A percentile compares a stretch with the other conserved stretches of the same genome.
Conservation (phyloP, 2,113 vertebrate species). For the Podilymbus podiceps region DNA sequence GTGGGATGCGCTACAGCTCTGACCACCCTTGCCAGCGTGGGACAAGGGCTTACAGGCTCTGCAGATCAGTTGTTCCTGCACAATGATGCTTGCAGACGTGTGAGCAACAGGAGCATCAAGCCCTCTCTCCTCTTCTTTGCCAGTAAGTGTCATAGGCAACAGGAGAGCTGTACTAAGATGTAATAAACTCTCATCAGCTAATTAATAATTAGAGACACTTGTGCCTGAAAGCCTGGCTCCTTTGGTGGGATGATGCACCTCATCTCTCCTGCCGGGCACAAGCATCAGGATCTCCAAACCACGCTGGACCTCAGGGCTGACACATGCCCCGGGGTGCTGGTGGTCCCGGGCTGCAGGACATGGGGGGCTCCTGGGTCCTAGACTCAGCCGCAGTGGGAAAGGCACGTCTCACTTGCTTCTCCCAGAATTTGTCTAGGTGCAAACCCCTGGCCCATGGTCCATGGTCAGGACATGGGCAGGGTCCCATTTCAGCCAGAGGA, state of each 20-base stretch:
- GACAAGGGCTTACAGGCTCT: not conserved
- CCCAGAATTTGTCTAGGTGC: not conserved
- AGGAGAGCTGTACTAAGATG: slow-evolving; percentile 3
- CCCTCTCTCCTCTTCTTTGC: not conserved
- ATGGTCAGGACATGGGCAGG: not conserved
- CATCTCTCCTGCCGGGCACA: not conserved
- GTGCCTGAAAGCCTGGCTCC: slow-evolving; percentile 50
- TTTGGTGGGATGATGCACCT: slow-evolving; percentile 26
- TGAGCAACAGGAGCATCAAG: not conserved
- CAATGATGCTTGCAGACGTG: not conserved
- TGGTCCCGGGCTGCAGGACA: not conserved
- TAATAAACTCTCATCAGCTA: slow-evolving; percentile 55
- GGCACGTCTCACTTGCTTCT: rapidly evolving
- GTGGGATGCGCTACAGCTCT: not conserved
- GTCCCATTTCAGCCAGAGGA: not conserved
- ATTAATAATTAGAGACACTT: slow-evolving; percentile 56
- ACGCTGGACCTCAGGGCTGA: not conserved
- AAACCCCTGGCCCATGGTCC: not conserved
- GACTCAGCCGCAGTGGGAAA: not conserved
- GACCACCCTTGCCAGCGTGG: rapidly evolving
- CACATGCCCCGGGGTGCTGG: rapidly evolving
- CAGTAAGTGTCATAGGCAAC: slow-evolving; percentile 1
- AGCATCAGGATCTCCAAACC: not conserved
- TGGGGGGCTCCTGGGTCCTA: not conserved
- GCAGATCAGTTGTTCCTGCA: not conserved